A percentile compares a stretch with the other conserved stretches of the same genome.
phyloP scores from a whole-genome alignment of 2,888 invertebrate species.

The Brachylomia viminalis region DNA sequence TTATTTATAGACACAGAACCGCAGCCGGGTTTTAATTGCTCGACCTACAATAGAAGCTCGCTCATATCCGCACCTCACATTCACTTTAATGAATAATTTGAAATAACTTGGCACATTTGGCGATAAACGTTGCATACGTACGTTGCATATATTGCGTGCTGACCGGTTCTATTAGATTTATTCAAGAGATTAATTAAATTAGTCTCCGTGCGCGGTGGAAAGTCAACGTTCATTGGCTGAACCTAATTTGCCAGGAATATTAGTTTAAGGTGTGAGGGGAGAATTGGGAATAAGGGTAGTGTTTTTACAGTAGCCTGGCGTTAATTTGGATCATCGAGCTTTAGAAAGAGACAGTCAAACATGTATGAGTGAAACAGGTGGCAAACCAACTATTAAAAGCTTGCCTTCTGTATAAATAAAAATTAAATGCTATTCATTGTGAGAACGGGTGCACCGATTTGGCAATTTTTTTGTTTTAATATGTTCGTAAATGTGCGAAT shows the following conservation, averaged over 20 bases:
- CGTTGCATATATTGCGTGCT: slow-evolving; percentile 5
- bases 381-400: not conserved
- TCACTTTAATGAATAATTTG: slow-evolving; percentile 22
- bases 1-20: not conserved
- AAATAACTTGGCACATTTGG: slow-evolving; percentile 17
- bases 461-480: too few relatives aligned
- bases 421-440: too few relatives aligned
- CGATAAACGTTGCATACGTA: slow-evolving; percentile 18
- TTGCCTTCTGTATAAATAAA: not conserved
- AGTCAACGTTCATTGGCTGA: slow-evolving; percentile 12
- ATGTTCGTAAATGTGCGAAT: too few relatives aligned
- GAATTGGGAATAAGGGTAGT: not conserved
- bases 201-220: slow-evolving; percentile 5
- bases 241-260: slow-evolving; percentile 15
- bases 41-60: not conserved
- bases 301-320: not conserved
- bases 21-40: slow-evolving; percentile 18
- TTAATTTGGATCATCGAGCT: not conserved
- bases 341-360: not conserved
- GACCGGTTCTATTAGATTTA: slow-evolving; percentile 20
- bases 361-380: not conserved
- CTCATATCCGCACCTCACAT: slow-evolving; percentile 11
- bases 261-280: not conserved
- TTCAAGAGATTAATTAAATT: slow-evolving; percentile 43
- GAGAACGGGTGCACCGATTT: too few relatives aligned